Percentiles rank a stretch among this genome's conserved stretches.
Evolutionary conservation across 1,140 invertebrate species (phyloP).

Genomic region (Episyrphus balteatus): DNA sequence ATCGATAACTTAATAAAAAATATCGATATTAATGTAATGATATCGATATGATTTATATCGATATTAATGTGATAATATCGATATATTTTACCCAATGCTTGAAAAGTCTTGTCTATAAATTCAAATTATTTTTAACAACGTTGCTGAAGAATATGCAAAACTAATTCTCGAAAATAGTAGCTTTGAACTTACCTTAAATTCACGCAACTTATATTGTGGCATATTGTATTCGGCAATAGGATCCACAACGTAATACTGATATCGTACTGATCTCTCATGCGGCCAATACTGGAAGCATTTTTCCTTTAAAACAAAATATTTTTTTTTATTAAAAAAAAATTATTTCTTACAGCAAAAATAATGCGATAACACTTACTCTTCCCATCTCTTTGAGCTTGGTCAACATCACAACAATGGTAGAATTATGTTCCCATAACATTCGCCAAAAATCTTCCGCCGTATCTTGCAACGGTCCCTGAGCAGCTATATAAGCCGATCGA

Average conservation of each 20-base stretch:
- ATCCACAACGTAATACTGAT: constrained; percentile 96
- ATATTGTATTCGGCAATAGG: constrained; percentile 99
- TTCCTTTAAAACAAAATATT: constrained; percentile 49
- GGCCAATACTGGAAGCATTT: constrained; percentile 99
- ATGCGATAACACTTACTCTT: constrained; percentile 49
- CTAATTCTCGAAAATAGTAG: too few species aligned
- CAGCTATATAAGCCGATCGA: constrained; percentile 91
- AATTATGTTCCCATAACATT: constrained; percentile 99
- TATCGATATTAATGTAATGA: too few species aligned
- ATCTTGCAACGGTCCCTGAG: constrained; percentile 90
- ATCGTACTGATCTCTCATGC: constrained; percentile 86
- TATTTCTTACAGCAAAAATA: neutral
- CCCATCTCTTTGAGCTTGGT: constrained; percentile 97
- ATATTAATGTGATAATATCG: too few species aligned
- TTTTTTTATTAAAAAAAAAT: neutral
- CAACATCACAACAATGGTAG: constrained; percentile 97
- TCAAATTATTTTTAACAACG: too few species aligned
- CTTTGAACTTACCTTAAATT: constrained; percentile 71
- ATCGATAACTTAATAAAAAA: too few species aligned
- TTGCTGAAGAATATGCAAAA: too few species aligned
- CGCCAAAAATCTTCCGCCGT: constrained; percentile 98
- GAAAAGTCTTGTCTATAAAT: too few species aligned
- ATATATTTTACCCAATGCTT: too few species aligned
- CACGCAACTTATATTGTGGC: constrained; percentile 95
- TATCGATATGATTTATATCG: too few species aligned